Evolutionary conservation across 2,888 invertebrate species (phyloP), one percentile per base, ranked within the genome.

Genomic region (Empis stercorea): DNA sequence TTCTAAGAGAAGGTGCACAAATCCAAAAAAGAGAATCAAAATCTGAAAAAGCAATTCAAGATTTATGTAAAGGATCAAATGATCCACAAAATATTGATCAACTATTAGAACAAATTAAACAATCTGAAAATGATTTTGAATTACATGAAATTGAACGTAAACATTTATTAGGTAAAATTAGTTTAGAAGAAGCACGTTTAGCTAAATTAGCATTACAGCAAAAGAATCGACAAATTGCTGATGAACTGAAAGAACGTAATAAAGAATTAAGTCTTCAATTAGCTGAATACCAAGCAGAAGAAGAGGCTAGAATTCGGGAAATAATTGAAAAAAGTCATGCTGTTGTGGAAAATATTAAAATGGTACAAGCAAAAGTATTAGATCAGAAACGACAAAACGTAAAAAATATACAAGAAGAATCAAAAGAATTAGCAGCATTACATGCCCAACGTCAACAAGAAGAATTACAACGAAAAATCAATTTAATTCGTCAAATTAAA

Each of bases 121-220:
- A 71, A 58, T 66, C 71, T 55, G 66, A 61, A 43, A 72, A 75
- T 60, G 70, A 70, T 56, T 67, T 73, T 56, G 61, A 73, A 44
- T 52, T 76, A 30, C 64, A 73, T 47, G 71, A 74, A 39, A 75
- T 78, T 51, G 74, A 78, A 66, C 71, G 63, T 54, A 78, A 78
- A 60, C 78, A 78, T 63, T 59, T 79, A 37, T 61, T 73, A 56
- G 78, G 77, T 2, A 70, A 75, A 55, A 65, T 79, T 47, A 74
- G 76, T 10, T 67, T 73, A 44, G 78, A 79, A 65, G 76, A 79
- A 61, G 76, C 78, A 9, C 62, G 74, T 17, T 57, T 79, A 43
- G 75, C 79, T 0, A 78, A 75, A 60, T 68, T 13, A 76, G 76
- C 54, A 73, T 71, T 63, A 67, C 68, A 52, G 74, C 72, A 59